A percentile compares a stretch with the other conserved stretches of the same genome.
These are phyloP conservation scores for Protonemura montana DNA, from an alignment of 2,888 invertebrate genomes.

Conservation along the genomic window DNA sequence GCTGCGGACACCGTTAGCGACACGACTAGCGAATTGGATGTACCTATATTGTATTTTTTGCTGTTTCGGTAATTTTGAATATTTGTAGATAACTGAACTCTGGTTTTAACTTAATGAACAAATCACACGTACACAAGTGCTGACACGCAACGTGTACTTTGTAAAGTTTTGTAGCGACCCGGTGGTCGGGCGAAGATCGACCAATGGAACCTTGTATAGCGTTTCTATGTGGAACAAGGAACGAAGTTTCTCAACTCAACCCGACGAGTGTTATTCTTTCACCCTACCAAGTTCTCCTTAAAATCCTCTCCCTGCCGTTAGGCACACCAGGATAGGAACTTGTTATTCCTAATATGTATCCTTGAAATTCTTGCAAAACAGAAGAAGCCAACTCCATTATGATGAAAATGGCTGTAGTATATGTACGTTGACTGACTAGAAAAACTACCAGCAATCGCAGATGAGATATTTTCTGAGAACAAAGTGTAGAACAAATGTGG, in stretches of 20 bases:
- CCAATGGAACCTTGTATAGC: conserved; percentile 56
- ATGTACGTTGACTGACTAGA: too few relatives aligned
- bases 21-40: conserved; percentile 49
- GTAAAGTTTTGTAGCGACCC: conserved; percentile 42
- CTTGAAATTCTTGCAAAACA: background rate
- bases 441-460: too few relatives aligned
- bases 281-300: background rate
- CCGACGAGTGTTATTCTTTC: background rate
- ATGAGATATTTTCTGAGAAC: too few relatives aligned
- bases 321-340: too few relatives aligned
- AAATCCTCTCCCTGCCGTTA: too few relatives aligned
- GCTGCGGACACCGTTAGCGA: conserved; percentile 39
- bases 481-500: too few relatives aligned
- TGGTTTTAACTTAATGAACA: conserved; percentile 42
- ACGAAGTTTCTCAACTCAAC: conserved; percentile 47
- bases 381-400: too few relatives aligned
- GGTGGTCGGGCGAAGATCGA: background rate
- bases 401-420: too few relatives aligned
- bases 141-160: background rate
- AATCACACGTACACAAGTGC: conserved; percentile 37
- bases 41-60: conserved; percentile 50
- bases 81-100: conserved; percentile 51
- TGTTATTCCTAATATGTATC: too few relatives aligned
- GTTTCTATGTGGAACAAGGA: conserved; percentile 50
- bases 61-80: conserved; percentile 46